phyloP scores from a whole-genome alignment of 2,797 vertebrate genomes.

The Sebastiscus albofasciatus region DNA sequence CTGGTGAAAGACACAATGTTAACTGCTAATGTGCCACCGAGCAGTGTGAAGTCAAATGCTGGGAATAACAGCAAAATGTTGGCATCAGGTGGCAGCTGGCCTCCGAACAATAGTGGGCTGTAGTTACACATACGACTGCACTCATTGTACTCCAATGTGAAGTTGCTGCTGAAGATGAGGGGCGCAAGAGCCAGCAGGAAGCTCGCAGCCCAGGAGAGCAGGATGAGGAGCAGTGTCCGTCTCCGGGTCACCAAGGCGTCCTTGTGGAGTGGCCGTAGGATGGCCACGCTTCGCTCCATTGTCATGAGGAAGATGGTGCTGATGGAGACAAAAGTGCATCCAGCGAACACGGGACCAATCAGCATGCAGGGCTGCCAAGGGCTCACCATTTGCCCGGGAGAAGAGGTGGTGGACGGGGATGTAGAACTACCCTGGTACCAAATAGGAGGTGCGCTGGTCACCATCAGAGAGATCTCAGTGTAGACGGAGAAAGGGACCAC shows the following conservation, averaged over 20 bases:
- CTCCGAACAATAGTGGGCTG: conserved; percentile 66
- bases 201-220: conserved; percentile 84
- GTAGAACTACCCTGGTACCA: conserved; percentile 78
- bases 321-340: conserved; percentile 89
- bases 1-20: conserved; percentile 86
- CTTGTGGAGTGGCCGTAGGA: conserved; percentile 86
- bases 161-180: conserved; percentile 78
- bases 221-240: conserved; percentile 80
- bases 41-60: conserved; percentile 84
- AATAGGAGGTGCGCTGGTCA: conserved; percentile 72
- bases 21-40: conserved; percentile 81
- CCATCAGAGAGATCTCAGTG: conserved; percentile 85
- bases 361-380: conserved; percentile 85
- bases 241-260: conserved; percentile 83
- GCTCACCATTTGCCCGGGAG: conserved; percentile 36
- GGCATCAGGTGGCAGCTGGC: conserved; percentile 66
- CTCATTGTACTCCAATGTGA: conserved; percentile 85
- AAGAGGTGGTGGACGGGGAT: conserved; percentile 16
- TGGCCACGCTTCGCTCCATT: conserved; percentile 85
- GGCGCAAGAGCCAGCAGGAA: conserved; percentile 83
- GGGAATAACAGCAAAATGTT: conserved; percentile 86
- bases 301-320: conserved; percentile 90
- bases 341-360: conserved; percentile 86
- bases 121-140: conserved; percentile 90
- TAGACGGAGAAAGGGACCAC: conserved; percentile 89